These are phyloP conservation scores for Solenodon paradoxus DNA, from an alignment of 2,113 vertebrate species.

Conservation along the genomic window DNA sequence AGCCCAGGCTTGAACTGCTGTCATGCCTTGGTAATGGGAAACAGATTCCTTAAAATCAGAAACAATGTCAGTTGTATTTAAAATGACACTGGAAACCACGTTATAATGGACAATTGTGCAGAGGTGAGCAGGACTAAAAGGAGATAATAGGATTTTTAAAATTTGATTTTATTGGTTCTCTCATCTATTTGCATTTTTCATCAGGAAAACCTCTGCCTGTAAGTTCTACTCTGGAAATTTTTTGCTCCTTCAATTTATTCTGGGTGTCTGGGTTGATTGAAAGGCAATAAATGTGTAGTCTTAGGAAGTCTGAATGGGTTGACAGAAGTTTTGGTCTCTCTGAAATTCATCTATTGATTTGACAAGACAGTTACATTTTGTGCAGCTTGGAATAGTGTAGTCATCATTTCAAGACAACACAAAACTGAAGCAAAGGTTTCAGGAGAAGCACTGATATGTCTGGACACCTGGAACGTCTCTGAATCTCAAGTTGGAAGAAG, in stretches of 20 bases:
- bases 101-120: conserved; percentile 58
- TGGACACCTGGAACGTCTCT: neutral
- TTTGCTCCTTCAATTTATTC: conserved; percentile 60
- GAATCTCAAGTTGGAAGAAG: neutral
- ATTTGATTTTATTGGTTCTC: conserved; percentile 58
- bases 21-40: conserved; percentile 58
- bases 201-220: conserved; percentile 51
- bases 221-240: conserved; percentile 49
- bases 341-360: conserved; percentile 68
- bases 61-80: conserved; percentile 59
- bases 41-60: conserved; percentile 58
- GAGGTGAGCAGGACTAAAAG: conserved; percentile 50
- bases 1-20: conserved; percentile 19
- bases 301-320: conserved; percentile 56
- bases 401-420: conserved; percentile 34
- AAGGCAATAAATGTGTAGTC: conserved; percentile 59
- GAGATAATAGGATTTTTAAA: conserved; percentile 62
- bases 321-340: conserved; percentile 68
- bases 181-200: conserved; percentile 71
- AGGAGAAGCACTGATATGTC: conserved; percentile 42
- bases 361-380: conserved; percentile 68
- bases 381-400: conserved; percentile 30
- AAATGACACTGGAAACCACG: conserved; percentile 50
- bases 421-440: conserved; percentile 49
- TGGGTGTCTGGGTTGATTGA: conserved; percentile 59